Evolutionary conservation across 2,797 vertebrate species (phyloP).

Genomic region (Saxicola maurus): DNA sequence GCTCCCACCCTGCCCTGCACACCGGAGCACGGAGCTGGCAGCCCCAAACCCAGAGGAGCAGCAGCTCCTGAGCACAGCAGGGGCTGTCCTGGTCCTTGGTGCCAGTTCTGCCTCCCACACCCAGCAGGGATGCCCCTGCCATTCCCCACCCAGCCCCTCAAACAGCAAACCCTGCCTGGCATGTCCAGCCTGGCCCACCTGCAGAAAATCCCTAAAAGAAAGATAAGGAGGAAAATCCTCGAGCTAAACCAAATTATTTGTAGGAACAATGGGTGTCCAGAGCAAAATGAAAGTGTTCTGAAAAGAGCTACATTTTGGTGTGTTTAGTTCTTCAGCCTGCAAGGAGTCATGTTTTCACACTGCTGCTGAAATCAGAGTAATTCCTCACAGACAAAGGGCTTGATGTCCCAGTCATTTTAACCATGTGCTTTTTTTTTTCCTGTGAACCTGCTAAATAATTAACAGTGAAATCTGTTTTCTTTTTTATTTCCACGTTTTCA

Average conservation of each 20-base stretch:
- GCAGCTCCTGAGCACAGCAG: neutral
- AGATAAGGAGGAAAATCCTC: no score
- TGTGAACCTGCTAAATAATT: neutral
- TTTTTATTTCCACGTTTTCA: neutral
- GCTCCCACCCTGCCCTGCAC: neutral
- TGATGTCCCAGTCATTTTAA: neutral
- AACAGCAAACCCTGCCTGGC: neutral
- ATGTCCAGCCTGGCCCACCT: fast-evolving
- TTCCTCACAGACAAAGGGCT: neutral
- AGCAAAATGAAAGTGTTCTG: neutral
- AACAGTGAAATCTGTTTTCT: neutral
- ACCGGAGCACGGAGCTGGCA: neutral
- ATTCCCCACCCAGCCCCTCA: fast-evolving
- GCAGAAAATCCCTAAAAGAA: neutral
- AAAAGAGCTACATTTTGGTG: fast-evolving
- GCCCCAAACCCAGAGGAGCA: neutral
- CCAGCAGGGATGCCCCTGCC: neutral
- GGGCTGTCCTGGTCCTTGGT: neutral
- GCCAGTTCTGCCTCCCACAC: fast-evolving
- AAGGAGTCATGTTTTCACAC: neutral
- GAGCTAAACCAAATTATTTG: neutral
- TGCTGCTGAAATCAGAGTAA: neutral
- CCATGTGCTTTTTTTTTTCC: neutral
- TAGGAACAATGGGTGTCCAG: neutral
- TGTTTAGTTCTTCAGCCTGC: neutral